Conservation (phyloP, 2,113 vertebrate genomes). For the Carettochelys insculpta region DNA sequence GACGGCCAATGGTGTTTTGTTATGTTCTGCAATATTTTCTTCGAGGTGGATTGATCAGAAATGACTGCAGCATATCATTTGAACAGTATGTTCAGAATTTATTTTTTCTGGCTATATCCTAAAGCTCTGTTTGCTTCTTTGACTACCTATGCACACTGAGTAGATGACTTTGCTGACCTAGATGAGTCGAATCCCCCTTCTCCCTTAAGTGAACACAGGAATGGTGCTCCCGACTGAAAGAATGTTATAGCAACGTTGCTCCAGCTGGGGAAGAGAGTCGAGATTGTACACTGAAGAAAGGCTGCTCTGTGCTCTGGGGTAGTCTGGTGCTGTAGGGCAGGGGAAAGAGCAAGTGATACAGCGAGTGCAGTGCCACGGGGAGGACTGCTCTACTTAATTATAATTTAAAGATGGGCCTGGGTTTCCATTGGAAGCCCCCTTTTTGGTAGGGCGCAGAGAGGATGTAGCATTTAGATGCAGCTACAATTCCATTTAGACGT, state of each 20-base stretch:
- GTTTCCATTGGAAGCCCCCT: neutral
- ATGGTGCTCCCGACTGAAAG: neutral
- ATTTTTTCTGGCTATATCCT: neutral
- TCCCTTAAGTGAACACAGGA: neutral
- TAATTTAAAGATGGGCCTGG: neutral
- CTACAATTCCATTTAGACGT: neutral
- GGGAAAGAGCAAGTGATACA: neutral
- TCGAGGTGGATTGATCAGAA: neutral
- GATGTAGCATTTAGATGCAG: neutral
- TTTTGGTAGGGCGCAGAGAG: neutral
- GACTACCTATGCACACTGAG: neutral
- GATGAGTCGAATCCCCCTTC: too few species aligned
- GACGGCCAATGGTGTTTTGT: too few species aligned
- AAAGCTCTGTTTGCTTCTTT: neutral
- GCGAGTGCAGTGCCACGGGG: neutral
- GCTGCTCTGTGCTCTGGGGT: neutral
- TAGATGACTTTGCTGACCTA: neutral
- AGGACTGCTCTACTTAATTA: neutral
- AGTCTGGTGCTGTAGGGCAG: neutral
- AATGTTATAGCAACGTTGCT: neutral
- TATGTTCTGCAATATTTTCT: neutral
- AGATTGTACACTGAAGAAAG: neutral
- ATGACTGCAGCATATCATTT: neutral
- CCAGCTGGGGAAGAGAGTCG: neutral
- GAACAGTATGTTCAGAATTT: neutral